Evolutionary conservation across 1,140 invertebrate genomes (phyloP), one percentile per base, ranked within the genome.

Genomic region (Lepidurus packardi): DNA sequence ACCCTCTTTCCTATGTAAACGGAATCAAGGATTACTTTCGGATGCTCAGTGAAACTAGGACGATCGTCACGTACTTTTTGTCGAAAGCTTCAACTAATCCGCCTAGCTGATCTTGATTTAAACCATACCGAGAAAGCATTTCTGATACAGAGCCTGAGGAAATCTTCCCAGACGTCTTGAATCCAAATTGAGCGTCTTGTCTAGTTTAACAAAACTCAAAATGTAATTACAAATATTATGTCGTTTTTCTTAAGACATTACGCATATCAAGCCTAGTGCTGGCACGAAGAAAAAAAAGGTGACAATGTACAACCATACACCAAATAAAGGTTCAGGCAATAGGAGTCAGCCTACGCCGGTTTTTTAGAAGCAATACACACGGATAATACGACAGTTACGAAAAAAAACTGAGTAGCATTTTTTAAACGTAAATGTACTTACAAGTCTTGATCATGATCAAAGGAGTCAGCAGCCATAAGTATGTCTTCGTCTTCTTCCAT

Each of bases 51-150:
- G 16, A 4, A 9, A 7, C 4, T 4, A 65, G 8, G 7, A 65
- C 16, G 21, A 13, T 65, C 21, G 0, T 13, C 13, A 21, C 6
- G 53, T 65, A 65, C 53, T 65, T 65, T 65, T 1, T 65, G 9
- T 65, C 53, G n/a, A 65, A 65, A 65, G 53, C 53, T 65, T 65
- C 53, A n/a, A n/a, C 53, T 7, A 65, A 65, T 65, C 53, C 53
- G 53, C 16, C 8, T 7, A 65, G 53, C 21, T 65, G 53, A 16
- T 65, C 53, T 21, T 65, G 53, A 65, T 13, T 65, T 21, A 65
- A 65, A 1, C 53, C 53, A 65, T 65, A 65, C 16, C 53, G 53
- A n/a, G 53, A 13, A 13, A 65, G 53, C 53, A 65, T 9, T 7
- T 65, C 53, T 9, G 53, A 21, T 21, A 65, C 21, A n/a, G 53